These are phyloP conservation scores for Cheilinus undulatus DNA, from an alignment of 2,113 vertebrate genomes.

Conservation along the genomic window DNA sequence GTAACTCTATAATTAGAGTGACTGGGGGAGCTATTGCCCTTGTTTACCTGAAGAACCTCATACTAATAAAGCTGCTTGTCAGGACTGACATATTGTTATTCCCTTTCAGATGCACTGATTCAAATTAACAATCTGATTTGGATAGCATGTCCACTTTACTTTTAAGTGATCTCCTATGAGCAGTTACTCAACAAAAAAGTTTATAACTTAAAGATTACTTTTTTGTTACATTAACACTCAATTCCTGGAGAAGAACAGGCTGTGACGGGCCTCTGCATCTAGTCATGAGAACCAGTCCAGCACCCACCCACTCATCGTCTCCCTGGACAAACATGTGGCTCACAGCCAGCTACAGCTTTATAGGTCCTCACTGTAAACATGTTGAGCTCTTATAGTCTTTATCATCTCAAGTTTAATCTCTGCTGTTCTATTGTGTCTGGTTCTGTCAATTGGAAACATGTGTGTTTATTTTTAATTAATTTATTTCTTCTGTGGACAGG, in stretches of 20 bases:
- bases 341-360: conserved; percentile 45
- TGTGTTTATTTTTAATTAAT: not conserved
- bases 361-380: conserved; percentile 31
- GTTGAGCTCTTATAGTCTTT: conserved; percentile 13
- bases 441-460: conserved; percentile 35
- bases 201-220: not conserved
- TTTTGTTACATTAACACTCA: not conserved
- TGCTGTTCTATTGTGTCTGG: not conserved
- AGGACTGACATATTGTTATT: no score
- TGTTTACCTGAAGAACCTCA: no score
- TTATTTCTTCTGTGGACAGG: conserved; percentile 58
- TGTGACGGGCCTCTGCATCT: conserved; percentile 17
- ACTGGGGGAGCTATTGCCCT: no score
- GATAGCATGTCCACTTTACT: not conserved
- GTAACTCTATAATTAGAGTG: no score
- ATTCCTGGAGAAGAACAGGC: not conserved
- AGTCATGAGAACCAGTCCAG: conserved; percentile 39
- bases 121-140: not conserved
- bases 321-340: conserved; percentile 33
- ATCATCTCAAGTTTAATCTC: conserved; percentile 16
- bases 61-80: no score
- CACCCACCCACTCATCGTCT: conserved; percentile 42
- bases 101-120: not conserved
- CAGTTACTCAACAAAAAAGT: not conserved
- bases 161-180: not conserved